Evolutionary conservation across 2,113 vertebrate species (phyloP).

Genomic region (Excalfactoria chinensis): DNA sequence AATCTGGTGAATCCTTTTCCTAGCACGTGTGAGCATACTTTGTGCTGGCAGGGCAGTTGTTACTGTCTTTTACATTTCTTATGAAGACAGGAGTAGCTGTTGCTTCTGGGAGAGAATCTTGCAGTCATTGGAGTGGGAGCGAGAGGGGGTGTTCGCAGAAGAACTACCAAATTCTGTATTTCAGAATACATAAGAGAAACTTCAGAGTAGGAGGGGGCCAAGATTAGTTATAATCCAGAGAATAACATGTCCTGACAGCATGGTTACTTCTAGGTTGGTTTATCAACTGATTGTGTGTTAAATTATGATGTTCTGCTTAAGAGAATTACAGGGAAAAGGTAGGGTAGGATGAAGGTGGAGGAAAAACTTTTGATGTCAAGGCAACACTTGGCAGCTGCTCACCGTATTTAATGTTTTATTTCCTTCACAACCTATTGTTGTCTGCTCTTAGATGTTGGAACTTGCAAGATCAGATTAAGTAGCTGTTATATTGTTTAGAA

Average conservation of each 20-base stretch:
- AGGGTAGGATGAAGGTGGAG: background rate
- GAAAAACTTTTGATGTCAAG: conserved; percentile 4
- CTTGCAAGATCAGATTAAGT: conserved; percentile 26
- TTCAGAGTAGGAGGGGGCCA: background rate
- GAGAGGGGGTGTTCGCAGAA: background rate
- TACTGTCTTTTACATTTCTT: background rate
- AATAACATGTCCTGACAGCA: background rate
- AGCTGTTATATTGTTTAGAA: background rate
- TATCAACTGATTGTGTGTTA: background rate
- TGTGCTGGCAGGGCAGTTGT: background rate
- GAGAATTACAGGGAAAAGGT: background rate
- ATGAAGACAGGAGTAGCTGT: background rate
- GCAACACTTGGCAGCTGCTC: background rate
- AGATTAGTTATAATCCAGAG: background rate
- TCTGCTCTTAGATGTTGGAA: conserved; percentile 9
- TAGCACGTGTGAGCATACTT: background rate
- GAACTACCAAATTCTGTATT: background rate
- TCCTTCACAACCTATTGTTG: conserved; percentile 43
- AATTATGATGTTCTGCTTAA: background rate
- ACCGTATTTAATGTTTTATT: conserved; percentile 21
- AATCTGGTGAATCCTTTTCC: background rate
- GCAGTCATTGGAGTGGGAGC: background rate
- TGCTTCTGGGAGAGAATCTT: background rate
- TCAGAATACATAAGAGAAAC: background rate
- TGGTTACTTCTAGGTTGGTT: background rate